Evolutionary conservation across 1,140 invertebrate genomes (phyloP).

Genomic region (Hetaerina americana): DNA sequence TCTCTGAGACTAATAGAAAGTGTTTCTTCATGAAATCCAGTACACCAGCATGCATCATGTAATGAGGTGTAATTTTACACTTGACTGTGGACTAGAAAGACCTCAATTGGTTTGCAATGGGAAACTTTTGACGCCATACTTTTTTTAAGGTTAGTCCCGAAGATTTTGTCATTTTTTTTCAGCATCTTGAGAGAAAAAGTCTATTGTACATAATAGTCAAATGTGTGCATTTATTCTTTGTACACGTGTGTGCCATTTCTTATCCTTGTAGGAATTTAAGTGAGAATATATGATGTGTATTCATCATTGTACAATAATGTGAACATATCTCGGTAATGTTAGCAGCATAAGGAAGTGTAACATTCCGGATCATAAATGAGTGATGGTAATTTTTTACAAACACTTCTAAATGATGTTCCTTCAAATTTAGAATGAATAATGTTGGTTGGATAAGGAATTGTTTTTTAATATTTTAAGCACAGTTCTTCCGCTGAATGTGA

Average conservation of each 20-base stretch:
- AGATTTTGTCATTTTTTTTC: background rate
- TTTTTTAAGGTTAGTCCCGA: background rate
- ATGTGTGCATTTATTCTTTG: background rate
- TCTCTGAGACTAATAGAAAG: no score
- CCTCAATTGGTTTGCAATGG: background rate
- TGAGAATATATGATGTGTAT: background rate
- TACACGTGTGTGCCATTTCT: background rate
- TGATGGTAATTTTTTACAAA: conserved; percentile 1
- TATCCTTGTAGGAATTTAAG: background rate
- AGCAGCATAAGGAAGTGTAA: background rate
- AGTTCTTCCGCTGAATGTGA: background rate
- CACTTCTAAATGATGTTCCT: background rate
- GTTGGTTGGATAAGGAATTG: background rate
- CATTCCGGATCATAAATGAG: background rate
- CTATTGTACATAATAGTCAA: background rate
- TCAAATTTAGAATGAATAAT: background rate
- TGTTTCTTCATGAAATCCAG: no score
- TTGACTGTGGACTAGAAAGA: background rate
- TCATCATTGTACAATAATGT: background rate
- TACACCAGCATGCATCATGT: no score
- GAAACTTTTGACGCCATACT: background rate
- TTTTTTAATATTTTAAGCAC: background rate
- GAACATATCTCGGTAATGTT: background rate
- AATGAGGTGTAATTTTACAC: background rate
- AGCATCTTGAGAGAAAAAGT: background rate